Percentiles rank a stretch among this genome's conserved stretches.
Conservation (phyloP, 2,113 vertebrate genomes). For the Poeciliopsis prolifica region DNA sequence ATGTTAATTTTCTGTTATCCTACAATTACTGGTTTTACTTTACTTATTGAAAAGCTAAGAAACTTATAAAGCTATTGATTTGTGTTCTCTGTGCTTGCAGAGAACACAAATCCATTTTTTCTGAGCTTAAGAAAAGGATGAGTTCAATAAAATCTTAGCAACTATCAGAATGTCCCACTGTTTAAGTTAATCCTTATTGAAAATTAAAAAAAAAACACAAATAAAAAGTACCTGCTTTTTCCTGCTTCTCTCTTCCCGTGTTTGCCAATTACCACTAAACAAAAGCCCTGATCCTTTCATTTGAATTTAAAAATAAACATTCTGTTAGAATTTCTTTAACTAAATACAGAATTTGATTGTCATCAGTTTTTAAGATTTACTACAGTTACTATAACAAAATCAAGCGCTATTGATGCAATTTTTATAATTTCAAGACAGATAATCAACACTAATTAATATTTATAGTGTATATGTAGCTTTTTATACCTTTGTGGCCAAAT, state of each 20-base stretch:
- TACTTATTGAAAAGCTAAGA: too few species aligned
- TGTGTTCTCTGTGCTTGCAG: too few species aligned
- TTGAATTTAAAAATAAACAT: slow-evolving; percentile 45
- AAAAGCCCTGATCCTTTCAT: background rate
- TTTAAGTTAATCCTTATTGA: background rate
- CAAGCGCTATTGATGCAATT: background rate
- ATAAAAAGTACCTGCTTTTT: background rate
- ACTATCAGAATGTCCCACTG: background rate
- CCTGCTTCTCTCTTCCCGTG: background rate
- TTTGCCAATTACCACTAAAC: background rate
- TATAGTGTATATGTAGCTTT: background rate
- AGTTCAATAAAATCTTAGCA: background rate
- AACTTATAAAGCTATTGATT: too few species aligned
- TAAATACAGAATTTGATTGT: background rate
- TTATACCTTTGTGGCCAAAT: background rate
- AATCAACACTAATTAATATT: background rate
- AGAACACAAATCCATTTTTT: background rate
- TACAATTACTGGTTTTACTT: too few species aligned
- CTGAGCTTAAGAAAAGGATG: background rate
- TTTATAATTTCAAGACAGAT: background rate
- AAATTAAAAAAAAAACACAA: background rate
- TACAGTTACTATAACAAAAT: background rate
- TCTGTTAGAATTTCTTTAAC: background rate
- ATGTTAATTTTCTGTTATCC: too few species aligned
- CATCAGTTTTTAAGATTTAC: too few species aligned